A percentile compares a stretch with the other conserved stretches of the same genome.
Conservation (phyloP, 2,797 vertebrate genomes). For the Stomatorhinus walkeri region DNA sequence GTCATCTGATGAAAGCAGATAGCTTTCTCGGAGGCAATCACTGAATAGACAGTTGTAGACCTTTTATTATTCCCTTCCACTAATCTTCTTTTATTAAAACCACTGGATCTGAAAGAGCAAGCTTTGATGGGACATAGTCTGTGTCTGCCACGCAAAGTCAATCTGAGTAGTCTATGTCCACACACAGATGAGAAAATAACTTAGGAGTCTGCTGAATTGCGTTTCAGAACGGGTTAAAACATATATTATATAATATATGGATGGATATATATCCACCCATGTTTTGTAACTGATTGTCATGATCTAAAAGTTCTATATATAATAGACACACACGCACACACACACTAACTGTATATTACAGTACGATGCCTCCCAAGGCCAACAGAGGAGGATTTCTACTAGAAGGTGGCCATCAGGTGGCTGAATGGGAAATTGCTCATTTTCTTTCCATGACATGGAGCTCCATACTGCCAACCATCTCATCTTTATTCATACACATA, state of each 20-base stretch:
- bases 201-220: not conserved
- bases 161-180: not conserved
- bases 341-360: not conserved
- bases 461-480: not conserved
- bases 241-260: not conserved
- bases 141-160: not conserved
- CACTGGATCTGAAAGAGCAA: conserved; percentile 32
- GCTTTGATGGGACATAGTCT: conserved; percentile 35
- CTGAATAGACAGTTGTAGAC: conserved; percentile 59
- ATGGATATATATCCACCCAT: not conserved
- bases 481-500: not conserved
- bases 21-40: conserved; percentile 55
- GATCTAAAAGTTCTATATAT: not conserved
- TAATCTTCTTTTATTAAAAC: conserved; percentile 70
- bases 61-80: conserved; percentile 64
- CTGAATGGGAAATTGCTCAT: conserved; percentile 60
- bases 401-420: conserved; percentile 78
- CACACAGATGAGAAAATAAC: not conserved
- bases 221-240: not conserved
- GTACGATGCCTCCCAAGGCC: not conserved
- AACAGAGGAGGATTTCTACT: conserved; percentile 33
- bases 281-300: not conserved
- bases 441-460: conserved; percentile 9
- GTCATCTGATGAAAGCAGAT: conserved; percentile 61
- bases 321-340: not conserved